These are phyloP conservation scores for Parauchenoglanis punctatus DNA, from an alignment of 2,797 vertebrate genomes.

Conservation along the genomic window DNA sequence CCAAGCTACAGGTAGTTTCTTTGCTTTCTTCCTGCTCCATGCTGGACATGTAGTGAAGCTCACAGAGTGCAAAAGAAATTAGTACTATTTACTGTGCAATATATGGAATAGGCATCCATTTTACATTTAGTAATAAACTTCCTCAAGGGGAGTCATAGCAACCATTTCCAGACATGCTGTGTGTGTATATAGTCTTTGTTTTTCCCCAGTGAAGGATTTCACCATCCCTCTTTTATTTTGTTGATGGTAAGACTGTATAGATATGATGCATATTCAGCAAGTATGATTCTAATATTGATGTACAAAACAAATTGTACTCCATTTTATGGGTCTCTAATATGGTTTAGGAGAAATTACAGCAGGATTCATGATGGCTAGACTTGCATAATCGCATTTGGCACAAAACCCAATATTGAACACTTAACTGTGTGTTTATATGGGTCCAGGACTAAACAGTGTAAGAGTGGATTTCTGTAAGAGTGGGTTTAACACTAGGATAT, in stretches of 20 bases:
- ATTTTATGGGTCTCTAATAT: not conserved
- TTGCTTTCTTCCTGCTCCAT: not conserved
- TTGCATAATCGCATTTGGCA: not conserved
- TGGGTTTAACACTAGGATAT: not conserved
- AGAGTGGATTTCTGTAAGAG: slow-evolving; percentile 12
- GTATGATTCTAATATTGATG: not conserved
- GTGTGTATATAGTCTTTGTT: not conserved
- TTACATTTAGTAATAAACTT: slow-evolving; percentile 31
- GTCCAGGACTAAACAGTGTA: not conserved
- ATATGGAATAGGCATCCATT: slow-evolving; percentile 27
- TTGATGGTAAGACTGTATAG: slow-evolving; percentile 8
- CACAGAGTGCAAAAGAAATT: not conserved
- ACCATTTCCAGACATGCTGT: slow-evolving; percentile 34
- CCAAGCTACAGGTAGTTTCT: not conserved
- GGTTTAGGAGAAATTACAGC: not conserved
- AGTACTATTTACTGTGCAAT: not conserved
- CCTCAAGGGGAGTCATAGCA: slow-evolving; percentile 21
- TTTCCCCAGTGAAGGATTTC: not conserved
- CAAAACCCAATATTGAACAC: not conserved
- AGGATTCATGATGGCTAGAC: slow-evolving; percentile 2
- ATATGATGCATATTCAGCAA: not conserved
- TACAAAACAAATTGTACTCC: not conserved
- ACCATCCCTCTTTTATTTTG: not conserved
- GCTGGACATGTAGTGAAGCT: not conserved
- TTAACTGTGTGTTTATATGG: not conserved